phyloP scores from a whole-genome alignment of 2,888 invertebrate species.

The Lymantria dispar region DNA sequence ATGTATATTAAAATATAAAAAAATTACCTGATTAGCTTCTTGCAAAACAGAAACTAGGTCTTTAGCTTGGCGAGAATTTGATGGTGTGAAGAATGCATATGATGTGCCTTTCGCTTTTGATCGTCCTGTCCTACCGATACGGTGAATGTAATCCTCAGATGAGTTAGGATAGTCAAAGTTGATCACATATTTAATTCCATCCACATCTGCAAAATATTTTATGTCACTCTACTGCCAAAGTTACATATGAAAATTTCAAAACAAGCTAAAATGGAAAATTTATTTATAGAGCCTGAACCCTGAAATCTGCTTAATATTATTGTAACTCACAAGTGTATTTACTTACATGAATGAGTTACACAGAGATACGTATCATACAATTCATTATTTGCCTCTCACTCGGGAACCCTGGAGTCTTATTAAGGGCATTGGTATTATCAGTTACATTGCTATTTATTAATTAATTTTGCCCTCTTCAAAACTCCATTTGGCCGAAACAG shows the following conservation, averaged over 20 bases:
- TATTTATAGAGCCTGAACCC: constrained; percentile 14
- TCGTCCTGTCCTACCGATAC: constrained; percentile 96
- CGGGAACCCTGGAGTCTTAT: constrained; percentile 78
- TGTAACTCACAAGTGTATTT: constrained; percentile 68
- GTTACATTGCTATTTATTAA: constrained; percentile 32
- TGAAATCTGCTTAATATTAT: constrained; percentile 41
- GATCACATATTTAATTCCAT: constrained; percentile 97
- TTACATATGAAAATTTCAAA: constrained; percentile 6
- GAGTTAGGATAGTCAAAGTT: constrained; percentile 98
- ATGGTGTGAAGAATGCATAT: constrained; percentile 96
- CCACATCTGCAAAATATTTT: constrained; percentile 88
- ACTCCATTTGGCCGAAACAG: constrained; percentile 80
- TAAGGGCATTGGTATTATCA: constrained; percentile 55
- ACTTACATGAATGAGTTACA: constrained; percentile 81
- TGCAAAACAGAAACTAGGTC: constrained; percentile 93
- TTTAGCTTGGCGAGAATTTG: constrained; percentile 93
- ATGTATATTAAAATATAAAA: neutral
- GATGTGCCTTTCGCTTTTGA: constrained; percentile 94
- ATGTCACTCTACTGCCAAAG: constrained; percentile 11
- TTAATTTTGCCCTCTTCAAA: constrained; percentile 63
- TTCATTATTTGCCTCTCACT: constrained; percentile 78
- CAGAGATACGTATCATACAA: constrained; percentile 59
- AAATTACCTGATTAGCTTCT: constrained; percentile 92
- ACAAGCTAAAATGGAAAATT: constrained; percentile 14
- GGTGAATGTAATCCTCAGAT: constrained; percentile 97